Conservation (phyloP, 2,888 invertebrate genomes). For the Ischnura elegans region DNA sequence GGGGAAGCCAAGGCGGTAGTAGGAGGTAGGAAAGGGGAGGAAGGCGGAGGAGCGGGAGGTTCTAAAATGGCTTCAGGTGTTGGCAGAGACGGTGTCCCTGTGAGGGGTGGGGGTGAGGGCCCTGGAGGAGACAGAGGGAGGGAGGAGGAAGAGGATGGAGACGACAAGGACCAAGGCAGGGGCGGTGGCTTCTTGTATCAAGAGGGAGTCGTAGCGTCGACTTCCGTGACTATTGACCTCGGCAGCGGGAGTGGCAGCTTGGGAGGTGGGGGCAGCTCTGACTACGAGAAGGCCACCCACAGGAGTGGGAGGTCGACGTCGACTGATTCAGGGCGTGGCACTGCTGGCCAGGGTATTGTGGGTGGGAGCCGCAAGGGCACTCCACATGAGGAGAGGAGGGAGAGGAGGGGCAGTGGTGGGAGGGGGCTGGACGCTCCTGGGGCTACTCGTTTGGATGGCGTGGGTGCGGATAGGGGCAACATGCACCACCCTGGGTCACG, state of each 20-base stretch:
- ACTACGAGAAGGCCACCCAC: conserved; percentile 85
- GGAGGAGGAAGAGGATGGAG: conserved; percentile 77
- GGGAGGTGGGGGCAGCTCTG: conserved; percentile 82
- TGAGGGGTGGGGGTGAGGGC: not conserved
- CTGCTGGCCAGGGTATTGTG: conserved; percentile 22
- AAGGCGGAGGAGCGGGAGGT: not conserved
- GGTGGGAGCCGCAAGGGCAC: conserved; percentile 23
- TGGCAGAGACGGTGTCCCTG: too few species aligned
- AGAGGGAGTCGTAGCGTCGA: conserved; percentile 68
- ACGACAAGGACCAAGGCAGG: conserved; percentile 70
- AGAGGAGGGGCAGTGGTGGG: conserved; percentile 69
- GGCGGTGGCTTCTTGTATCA: conserved; percentile 74
- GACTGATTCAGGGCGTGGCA: conserved; percentile 74
- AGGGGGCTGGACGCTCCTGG: conserved; percentile 39
- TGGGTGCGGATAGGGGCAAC: not conserved
- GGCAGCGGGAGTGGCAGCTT: conserved; percentile 73
- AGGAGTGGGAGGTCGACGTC: conserved; percentile 75
- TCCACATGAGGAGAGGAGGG: conserved; percentile 30
- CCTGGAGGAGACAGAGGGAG: conserved; percentile 75
- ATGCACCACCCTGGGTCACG: not conserved
- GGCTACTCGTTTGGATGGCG: not conserved
- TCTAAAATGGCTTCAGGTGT: too few species aligned
- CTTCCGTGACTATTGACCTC: conserved; percentile 71
- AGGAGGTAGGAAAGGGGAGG: too few species aligned
- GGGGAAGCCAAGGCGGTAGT: not conserved